Conservation (phyloP, 2,113 vertebrate genomes). For the Daphoenositta chrysoptera region DNA sequence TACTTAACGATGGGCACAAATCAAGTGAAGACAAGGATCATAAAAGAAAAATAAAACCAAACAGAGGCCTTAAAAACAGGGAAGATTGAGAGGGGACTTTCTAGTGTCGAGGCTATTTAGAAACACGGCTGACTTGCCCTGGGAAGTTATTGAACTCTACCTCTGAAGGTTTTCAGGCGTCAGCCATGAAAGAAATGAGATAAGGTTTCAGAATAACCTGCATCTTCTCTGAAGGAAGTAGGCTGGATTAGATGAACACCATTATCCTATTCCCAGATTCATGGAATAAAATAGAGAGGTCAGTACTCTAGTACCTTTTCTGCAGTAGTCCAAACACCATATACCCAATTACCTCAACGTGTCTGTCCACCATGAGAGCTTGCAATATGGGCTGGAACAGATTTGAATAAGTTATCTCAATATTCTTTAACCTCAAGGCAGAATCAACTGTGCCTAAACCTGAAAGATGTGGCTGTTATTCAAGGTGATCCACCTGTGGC, state of each 20-base stretch:
- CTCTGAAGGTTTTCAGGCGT: not conserved
- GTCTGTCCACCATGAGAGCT: not conserved
- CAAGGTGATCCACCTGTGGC: not conserved
- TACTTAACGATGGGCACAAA: rapidly evolving
- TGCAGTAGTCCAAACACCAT: not conserved
- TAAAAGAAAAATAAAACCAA: not conserved
- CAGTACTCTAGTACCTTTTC: not conserved
- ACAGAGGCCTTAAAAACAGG: not conserved
- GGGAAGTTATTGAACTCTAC: not conserved
- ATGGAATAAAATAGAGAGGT: not conserved
- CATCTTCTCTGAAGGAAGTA: not conserved
- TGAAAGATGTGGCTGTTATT: not conserved
- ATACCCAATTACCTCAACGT: not conserved
- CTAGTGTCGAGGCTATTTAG: not conserved
- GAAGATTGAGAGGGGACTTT: not conserved
- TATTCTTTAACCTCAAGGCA: not conserved
- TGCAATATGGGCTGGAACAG: not conserved
- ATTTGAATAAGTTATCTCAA: not conserved
- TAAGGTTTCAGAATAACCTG: not conserved
- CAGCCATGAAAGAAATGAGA: not conserved
- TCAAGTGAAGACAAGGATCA: not conserved
- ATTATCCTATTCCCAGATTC: not conserved
- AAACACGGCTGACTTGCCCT: not conserved
- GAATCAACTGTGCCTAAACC: not conserved
- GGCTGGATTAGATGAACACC: not conserved